Conservation (phyloP, 2,113 vertebrate species). For the Acanthochromis polyacanthus region DNA sequence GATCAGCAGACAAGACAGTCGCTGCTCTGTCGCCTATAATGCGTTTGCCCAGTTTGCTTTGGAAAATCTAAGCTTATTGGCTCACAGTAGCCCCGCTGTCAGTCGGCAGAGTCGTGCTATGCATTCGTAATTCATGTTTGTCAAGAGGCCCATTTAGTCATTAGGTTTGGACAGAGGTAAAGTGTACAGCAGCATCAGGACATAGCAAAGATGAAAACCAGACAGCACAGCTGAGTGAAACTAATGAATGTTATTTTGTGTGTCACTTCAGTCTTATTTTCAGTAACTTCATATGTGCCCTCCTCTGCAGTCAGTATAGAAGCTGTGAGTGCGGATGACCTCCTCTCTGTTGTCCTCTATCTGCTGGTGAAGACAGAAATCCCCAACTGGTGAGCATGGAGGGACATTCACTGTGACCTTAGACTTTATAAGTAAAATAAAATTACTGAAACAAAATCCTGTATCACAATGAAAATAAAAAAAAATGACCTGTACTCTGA, state of each 20-base stretch:
- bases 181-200: neutral
- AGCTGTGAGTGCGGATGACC: constrained; percentile 94
- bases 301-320: constrained; percentile 88
- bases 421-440: neutral
- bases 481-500: neutral
- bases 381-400: constrained; percentile 92
- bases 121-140: constrained; percentile 60
- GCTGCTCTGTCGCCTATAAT: constrained; percentile 34
- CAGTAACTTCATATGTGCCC: constrained; percentile 1
- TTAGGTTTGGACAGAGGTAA: constrained; percentile 32
- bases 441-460: neutral
- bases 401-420: neutral
- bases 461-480: neutral
- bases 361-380: constrained; percentile 97
- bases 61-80: constrained; percentile 39
- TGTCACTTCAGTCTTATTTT: neutral
- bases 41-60: constrained; percentile 60
- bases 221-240: neutral
- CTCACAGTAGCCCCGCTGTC: constrained; percentile 47
- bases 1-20: constrained; percentile 52
- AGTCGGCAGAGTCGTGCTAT: constrained; percentile 34
- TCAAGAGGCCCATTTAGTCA: constrained; percentile 54
- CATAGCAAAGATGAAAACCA: neutral
- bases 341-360: constrained; percentile 94
- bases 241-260: neutral